These are phyloP conservation scores for Zoroaster sp. DNA, from an alignment of 53 echinoderm and acorn worm genomes.

Conservation along the genomic window DNA sequence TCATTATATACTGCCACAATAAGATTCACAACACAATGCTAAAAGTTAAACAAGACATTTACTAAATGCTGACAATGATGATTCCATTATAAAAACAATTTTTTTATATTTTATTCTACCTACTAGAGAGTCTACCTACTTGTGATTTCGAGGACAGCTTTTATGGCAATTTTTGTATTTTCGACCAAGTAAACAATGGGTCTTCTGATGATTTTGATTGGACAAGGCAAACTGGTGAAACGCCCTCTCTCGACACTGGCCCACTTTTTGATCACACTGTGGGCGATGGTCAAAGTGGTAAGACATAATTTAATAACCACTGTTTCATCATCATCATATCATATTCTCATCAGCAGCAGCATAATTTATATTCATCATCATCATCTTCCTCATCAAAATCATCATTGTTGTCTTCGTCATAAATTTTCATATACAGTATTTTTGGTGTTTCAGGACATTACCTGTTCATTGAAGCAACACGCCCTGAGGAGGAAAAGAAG, in stretches of 20 bases:
- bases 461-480: conserved; percentile 78
- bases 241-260: conserved; percentile 89
- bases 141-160: conserved; percentile 82
- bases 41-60: too few species aligned
- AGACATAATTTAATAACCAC: neutral
- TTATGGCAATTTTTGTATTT: conserved; percentile 76
- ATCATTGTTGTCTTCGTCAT: neutral
- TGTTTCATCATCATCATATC: neutral
- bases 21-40: too few species aligned
- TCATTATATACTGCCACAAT: too few species aligned
- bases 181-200: conserved; percentile 67
- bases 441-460: conserved; percentile 86
- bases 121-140: neutral
- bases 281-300: conserved; percentile 53
- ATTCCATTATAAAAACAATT: too few species aligned
- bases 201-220: conserved; percentile 81
- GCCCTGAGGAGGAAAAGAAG: conserved; percentile 40
- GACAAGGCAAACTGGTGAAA: conserved; percentile 81
- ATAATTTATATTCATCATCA: neutral
- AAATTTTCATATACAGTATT: too few species aligned
- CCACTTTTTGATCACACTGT: conserved; percentile 74
- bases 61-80: too few species aligned
- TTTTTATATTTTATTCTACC: too few species aligned
- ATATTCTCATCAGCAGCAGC: too few species aligned
- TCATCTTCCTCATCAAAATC: neutral